Conservation (phyloP, 2,888 invertebrate genomes). For the Slavum lentiscoides region DNA sequence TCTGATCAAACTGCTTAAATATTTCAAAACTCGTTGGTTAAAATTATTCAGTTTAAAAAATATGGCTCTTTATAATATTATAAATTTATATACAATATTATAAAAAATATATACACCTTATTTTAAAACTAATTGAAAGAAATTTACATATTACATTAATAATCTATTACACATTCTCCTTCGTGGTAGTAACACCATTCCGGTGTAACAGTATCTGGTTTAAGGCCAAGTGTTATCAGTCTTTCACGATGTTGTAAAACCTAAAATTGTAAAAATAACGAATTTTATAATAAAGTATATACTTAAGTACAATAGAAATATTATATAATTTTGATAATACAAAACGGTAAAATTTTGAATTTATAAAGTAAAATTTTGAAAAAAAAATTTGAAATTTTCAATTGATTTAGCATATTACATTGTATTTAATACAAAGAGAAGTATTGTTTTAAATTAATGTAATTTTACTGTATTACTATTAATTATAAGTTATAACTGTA, state of each 20-base stretch:
- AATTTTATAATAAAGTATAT: background rate
- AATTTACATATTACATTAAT: background rate
- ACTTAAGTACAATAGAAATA: too few species aligned
- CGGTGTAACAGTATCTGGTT: constrained; percentile 73
- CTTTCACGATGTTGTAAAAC: constrained; percentile 69
- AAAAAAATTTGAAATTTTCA: too few species aligned
- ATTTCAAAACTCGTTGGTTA: background rate
- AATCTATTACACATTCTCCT: constrained; percentile 61
- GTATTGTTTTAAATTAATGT: too few species aligned
- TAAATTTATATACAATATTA: background rate
- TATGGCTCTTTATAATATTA: background rate
- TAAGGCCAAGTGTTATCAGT: constrained; percentile 69
- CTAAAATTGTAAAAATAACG: constrained; percentile 58
- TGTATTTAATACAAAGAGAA: too few species aligned
- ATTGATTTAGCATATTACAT: too few species aligned
- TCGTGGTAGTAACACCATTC: constrained; percentile 78
- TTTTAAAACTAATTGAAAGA: background rate
- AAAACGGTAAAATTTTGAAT: too few species aligned
- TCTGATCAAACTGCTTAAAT: background rate
- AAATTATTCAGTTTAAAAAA: background rate
- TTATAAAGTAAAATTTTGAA: too few species aligned
- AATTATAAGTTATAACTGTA: too few species aligned
- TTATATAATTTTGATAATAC: too few species aligned
- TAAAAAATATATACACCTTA: background rate
- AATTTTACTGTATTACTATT: too few species aligned